Conservation (phyloP, 2,888 invertebrate species). For the Achlya flavicornis region DNA sequence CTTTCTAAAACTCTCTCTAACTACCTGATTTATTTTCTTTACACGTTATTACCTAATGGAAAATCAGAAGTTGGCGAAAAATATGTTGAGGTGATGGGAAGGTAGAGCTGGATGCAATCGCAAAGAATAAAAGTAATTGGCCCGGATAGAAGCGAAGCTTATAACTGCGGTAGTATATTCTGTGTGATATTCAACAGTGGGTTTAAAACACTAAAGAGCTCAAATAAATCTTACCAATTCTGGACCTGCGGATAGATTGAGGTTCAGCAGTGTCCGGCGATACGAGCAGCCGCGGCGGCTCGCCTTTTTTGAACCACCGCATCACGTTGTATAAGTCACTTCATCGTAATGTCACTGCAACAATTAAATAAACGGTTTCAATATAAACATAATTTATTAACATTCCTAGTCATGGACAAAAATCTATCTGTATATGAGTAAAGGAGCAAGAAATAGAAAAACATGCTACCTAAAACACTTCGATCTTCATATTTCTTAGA, state of each 20-base stretch:
- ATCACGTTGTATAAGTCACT: constrained; percentile 67
- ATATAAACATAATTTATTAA: too few species aligned
- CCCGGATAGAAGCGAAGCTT: background rate
- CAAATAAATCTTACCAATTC: constrained; percentile 67
- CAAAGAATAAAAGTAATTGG: background rate
- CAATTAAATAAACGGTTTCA: constrained; percentile 25
- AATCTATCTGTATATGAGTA: too few species aligned
- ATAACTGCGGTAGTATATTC: too few species aligned
- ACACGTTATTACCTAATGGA: too few species aligned
- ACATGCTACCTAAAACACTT: too few species aligned
- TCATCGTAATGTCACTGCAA: constrained; percentile 55
- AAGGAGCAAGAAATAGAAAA: too few species aligned
- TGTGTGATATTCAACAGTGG: constrained; percentile 3
- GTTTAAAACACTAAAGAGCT: background rate
- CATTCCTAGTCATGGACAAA: too few species aligned
- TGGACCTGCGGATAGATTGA: constrained; percentile 65
- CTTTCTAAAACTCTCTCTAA: too few species aligned
- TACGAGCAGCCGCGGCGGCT: constrained; percentile 87
- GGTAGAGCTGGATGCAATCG: background rate
- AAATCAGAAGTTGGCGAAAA: too few species aligned
- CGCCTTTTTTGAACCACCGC: constrained; percentile 90
- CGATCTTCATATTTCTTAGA: too few species aligned
- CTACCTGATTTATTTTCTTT: too few species aligned
- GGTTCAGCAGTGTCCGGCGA: constrained; percentile 85
- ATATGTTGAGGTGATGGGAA: too few species aligned